Evolutionary conservation across 2,113 vertebrate species (phyloP).

Genomic region (Nibea coibor): DNA sequence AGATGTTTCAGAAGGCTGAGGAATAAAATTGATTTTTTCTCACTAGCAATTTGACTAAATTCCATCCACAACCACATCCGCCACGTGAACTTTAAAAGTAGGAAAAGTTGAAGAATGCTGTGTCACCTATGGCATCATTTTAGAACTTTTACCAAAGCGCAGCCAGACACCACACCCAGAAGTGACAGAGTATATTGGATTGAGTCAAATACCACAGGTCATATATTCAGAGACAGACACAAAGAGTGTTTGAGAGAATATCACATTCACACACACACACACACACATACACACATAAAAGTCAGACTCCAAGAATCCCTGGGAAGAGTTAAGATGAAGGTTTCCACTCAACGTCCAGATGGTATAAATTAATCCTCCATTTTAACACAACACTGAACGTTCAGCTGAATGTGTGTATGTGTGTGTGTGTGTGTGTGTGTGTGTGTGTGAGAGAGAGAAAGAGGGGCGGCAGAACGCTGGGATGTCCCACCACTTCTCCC

Average conservation of each 20-base stretch:
- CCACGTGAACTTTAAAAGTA: not conserved
- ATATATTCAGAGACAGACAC: constrained; percentile 26
- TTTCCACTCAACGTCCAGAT: constrained; percentile 73
- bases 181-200: constrained; percentile 10
- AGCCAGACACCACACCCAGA: constrained; percentile 28
- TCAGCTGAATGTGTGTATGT: constrained; percentile 39
- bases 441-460: constrained; percentile 19
- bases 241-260: constrained; percentile 9
- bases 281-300: not conserved
- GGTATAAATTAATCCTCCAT: constrained; percentile 78
- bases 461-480: constrained; percentile 11
- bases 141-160: not conserved
- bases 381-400: constrained; percentile 64
- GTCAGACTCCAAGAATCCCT: constrained; percentile 62
- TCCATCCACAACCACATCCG: not conserved
- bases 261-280: not conserved
- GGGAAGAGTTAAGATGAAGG: constrained; percentile 66
- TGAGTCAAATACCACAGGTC: constrained; percentile 10
- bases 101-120: not conserved
- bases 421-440: constrained; percentile 39
- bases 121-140: constrained; percentile 6
- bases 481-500: constrained; percentile 44
- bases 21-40: not conserved
- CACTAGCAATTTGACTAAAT: not conserved
- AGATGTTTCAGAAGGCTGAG: not conserved